A percentile compares a stretch with the other conserved stretches of the same genome.
Evolutionary conservation across 2,888 invertebrate species (phyloP).

Genomic region (Drosophila villosipedis): DNA sequence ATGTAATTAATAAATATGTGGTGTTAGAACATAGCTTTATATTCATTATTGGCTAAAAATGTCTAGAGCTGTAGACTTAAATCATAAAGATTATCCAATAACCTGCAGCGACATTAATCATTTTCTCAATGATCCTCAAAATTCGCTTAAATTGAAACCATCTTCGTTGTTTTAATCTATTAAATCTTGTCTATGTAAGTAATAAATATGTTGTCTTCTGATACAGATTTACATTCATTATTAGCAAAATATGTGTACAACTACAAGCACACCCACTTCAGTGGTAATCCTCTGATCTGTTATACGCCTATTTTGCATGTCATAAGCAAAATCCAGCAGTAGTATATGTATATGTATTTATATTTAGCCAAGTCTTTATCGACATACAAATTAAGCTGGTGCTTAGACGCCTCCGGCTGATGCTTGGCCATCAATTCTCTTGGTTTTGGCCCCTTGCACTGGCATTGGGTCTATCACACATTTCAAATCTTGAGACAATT

Average conservation of each 20-base stretch:
- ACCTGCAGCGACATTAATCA: neutral
- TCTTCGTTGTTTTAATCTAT: neutral
- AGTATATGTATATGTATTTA: slow-evolving; percentile 4
- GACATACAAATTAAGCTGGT: slow-evolving; percentile 45
- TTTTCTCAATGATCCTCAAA: neutral
- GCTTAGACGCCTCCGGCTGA: slow-evolving; percentile 40
- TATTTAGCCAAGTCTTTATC: slow-evolving; percentile 11
- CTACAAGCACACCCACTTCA: slow-evolving; percentile 2
- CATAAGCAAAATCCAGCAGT: slow-evolving; percentile 33
- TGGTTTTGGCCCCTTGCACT: slow-evolving; percentile 18
- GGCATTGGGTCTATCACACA: slow-evolving; percentile 56
- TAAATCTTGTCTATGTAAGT: neutral
- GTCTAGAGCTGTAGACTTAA: too few relatives aligned
- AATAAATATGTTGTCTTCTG: neutral
- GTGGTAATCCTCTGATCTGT: slow-evolving; percentile 38
- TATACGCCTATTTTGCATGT: slow-evolving; percentile 54
- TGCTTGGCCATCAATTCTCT: slow-evolving; percentile 31
- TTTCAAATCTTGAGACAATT: slow-evolving; percentile 62
- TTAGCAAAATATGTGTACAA: slow-evolving; percentile 21
- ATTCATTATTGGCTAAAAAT: neutral
- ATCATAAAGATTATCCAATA: neutral
- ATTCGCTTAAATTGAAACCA: neutral
- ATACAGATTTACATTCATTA: slow-evolving; percentile 25
- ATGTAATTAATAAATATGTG: neutral
- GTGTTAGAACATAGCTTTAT: neutral